Evolutionary conservation across 2,888 invertebrate species (phyloP).

Genomic region (Xanthia togata): DNA sequence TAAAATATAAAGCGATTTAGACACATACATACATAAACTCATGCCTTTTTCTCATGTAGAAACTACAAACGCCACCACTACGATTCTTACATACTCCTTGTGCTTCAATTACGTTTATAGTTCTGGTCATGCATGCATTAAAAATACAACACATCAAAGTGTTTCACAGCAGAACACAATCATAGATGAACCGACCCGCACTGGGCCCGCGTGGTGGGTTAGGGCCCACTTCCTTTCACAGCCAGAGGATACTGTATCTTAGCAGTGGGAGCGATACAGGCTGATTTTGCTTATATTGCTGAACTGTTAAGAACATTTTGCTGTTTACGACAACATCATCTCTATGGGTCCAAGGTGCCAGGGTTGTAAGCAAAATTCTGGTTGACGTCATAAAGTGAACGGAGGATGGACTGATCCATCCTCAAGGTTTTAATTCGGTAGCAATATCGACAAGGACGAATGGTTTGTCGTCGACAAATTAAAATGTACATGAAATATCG

Average conservation of each 20-base stretch:
- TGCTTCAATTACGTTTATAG: neutral
- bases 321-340: neutral
- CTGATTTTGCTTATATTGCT: neutral
- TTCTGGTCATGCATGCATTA: neutral
- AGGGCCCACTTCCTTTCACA: neutral
- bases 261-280: neutral
- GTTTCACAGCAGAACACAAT: neutral
- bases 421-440: neutral
- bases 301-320: neutral
- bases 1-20: constrained; percentile 13
- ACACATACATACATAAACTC: neutral
- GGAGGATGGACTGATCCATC: too few relatives aligned
- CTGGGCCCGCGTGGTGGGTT: neutral
- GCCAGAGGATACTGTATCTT: neutral
- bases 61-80: neutral
- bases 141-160: neutral
- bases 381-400: neutral
- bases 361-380: neutral
- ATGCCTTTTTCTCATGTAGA: neutral
- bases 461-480: neutral
- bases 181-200: neutral
- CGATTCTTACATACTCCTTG: neutral
- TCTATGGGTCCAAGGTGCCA: neutral
- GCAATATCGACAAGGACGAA: neutral
- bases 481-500: neutral